Evolutionary conservation across 2,797 vertebrate genomes (phyloP).

Genomic region (Poeciliopsis paucimaculata): DNA sequence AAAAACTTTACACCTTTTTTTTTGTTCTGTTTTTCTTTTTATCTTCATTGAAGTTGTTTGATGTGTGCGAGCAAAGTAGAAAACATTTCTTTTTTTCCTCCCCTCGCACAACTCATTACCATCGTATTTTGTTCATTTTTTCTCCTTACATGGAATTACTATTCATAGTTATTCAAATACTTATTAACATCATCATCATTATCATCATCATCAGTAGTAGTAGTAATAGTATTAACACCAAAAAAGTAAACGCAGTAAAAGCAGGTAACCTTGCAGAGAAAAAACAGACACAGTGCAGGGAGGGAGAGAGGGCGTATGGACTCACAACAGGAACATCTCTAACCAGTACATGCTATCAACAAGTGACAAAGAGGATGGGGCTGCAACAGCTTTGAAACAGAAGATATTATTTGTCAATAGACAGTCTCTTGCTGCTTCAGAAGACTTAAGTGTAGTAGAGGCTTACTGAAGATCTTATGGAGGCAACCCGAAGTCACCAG

Average conservation of each 20-base stretch:
- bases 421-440: conserved; percentile 73
- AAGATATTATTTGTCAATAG: conserved; percentile 58
- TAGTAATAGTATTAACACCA: conserved; percentile 84
- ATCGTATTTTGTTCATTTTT: conserved; percentile 64
- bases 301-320: conserved; percentile 52
- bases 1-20: conserved; percentile 76
- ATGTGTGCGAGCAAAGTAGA: conserved; percentile 80
- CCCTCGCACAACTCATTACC: conserved; percentile 71
- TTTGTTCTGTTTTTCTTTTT: conserved; percentile 30
- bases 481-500: conserved; percentile 40
- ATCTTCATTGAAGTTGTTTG: conserved; percentile 51
- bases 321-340: conserved; percentile 85
- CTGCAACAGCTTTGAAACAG: conserved; percentile 64
- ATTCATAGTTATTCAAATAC: conserved; percentile 85
- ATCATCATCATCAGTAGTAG: conserved; percentile 72
- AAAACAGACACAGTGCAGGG: conserved; percentile 83
- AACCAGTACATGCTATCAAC: conserved; percentile 89
- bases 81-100: conserved; percentile 75
- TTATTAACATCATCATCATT: conserved; percentile 79
- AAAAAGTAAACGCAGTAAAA: conserved; percentile 81
- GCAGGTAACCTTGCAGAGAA: conserved; percentile 81
- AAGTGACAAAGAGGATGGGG: conserved; percentile 81
- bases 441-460: conserved; percentile 60
- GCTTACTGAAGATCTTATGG: conserved; percentile 60
- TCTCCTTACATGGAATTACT: conserved; percentile 80